Evolutionary conservation across 2,888 invertebrate species (phyloP), one percentile per base, ranked within the genome.

Genomic region (Chouioia cunea): DNA sequence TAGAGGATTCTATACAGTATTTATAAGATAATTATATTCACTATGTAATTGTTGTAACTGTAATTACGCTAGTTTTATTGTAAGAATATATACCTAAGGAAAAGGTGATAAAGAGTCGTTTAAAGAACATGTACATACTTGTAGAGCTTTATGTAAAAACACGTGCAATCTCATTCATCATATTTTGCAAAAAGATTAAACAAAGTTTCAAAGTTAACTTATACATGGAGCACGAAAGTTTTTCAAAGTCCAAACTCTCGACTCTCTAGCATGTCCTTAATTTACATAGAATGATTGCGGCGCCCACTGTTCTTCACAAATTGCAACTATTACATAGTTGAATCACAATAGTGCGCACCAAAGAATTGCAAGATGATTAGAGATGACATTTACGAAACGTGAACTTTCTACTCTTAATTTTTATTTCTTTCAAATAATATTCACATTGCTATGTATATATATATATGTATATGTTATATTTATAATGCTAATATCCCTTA

Each of bases 1-100:
- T 84, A 81, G 82, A 81, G 82, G 81, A 77, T 80, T 84, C 83
- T 85, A 83, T 85, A 85, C 85, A 85, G 74, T 84, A 85, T 85
- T 79, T 85, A 84, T 85, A 84, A n/a, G 80, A 80, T 83, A 83
- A 81, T 83, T 80, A 81, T 79, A 79, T 81, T 79, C 79, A 76
- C 81, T 81, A 78, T 84, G 81, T 82, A 80, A 78, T 82, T 79
- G 78, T 78, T 78, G 78, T 77, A 80, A 78, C 77, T 79, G 77
- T 79, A 80, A 78, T 78, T 82, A 82, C 77, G 76, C 77, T 80
- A 81, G 78, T 79, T 77, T 77, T 80, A 79, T 74, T 73, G 77
- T 80, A 80, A 79, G 76, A 78, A 79, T 77, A 80, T 80, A 80
- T 80, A 73, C 70, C 79, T 81, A 81, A 79, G 78, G 75, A 69